Base-by-base conservation (phyloP, 2,888 invertebrate species). In the Lathronympha strigana region DNA sequence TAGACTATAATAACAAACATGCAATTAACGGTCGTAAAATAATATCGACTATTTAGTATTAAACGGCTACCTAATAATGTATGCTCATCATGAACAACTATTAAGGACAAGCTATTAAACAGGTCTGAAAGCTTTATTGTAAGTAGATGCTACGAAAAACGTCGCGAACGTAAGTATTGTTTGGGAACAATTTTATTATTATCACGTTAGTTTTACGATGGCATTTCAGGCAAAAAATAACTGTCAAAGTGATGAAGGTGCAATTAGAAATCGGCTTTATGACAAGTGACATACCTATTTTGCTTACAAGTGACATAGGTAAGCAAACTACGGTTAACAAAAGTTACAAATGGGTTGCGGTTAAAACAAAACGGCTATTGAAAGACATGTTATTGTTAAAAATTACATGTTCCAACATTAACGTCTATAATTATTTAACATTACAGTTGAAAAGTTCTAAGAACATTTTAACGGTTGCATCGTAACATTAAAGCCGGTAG, bases 51-150 rank as follows among this genome's bases (percentile, higher is more conserved):
- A 53, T 23, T 11, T 11, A n/a, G 17, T 49, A 45, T 17, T 63
- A 53, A 45, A 38, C 43, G 36, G 13, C 47, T 47, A 54, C 60
- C 67, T 72, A 69, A 76, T 80, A 81, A 82, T 82, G 80, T 83
- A 83, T 82, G 77, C 73, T 79, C 81, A 80, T 82, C 79, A 81
- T 60, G 75, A 75, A 77, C 79, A 76, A 76, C 82, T 72, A 81
- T 81, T 80, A 83, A 80, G 81, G 79, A 70, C 71, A 68, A 79
- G 78, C 81, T 80, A 83, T 82, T 81, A 82, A 85, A 87, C 84
- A 77, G 80, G 85, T 84, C 75, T 69, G 70, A 72, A 78, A 70
- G 79, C 74, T 51, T 54, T 69, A 67, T 49, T 64, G 82, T 83
- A 84, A 78, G 83, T 77, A 76, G 70, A 73, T 63, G 76, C 36